These are phyloP conservation scores for Scophthalmus maximus DNA, from an alignment of 2,113 vertebrate species.

Conservation along the genomic window DNA sequence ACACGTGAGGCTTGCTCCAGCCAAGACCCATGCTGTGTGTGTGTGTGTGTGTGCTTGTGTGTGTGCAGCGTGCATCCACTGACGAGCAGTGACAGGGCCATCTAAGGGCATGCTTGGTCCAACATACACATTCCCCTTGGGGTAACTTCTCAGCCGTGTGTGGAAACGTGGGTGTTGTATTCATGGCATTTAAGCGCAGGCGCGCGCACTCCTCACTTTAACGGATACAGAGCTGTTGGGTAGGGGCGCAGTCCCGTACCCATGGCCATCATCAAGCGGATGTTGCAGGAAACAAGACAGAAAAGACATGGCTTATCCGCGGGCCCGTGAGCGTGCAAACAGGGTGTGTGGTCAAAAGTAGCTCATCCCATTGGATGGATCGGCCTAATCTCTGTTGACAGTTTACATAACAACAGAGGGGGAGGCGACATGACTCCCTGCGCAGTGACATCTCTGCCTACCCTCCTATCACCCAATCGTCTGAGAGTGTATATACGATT, in stretches of 20 bases:
- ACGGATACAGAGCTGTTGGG: neutral
- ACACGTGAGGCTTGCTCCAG: conserved; percentile 41
- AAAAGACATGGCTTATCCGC: conserved; percentile 38
- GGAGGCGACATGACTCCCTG: conserved; percentile 53
- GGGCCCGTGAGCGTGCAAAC: neutral
- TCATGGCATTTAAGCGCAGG: neutral
- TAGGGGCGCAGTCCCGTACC: no score
- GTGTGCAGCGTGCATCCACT: conserved; percentile 18
- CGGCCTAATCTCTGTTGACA: conserved; percentile 66
- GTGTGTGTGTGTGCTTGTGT: neutral
- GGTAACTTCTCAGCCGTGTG: neutral
- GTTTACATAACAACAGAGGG: conserved; percentile 78
- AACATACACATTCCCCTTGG: neutral
- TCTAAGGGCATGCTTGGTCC: neutral
- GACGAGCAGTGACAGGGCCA: conserved; percentile 35
- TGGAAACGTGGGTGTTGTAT: neutral
- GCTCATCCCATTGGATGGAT: conserved; percentile 73
- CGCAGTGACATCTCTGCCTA: conserved; percentile 68
- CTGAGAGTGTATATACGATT: conserved; percentile 43
- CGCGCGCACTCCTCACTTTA: neutral
- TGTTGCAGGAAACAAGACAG: neutral
- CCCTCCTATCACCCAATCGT: conserved; percentile 54
- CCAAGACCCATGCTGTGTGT: conserved; percentile 7
- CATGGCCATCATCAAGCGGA: neutral
- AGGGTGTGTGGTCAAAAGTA: conserved; percentile 70